Percentiles rank a stretch among this genome's conserved stretches.
Evolutionary conservation across 2,888 invertebrate species (phyloP).

Genomic region (Pristionchus exspectatus): DNA sequence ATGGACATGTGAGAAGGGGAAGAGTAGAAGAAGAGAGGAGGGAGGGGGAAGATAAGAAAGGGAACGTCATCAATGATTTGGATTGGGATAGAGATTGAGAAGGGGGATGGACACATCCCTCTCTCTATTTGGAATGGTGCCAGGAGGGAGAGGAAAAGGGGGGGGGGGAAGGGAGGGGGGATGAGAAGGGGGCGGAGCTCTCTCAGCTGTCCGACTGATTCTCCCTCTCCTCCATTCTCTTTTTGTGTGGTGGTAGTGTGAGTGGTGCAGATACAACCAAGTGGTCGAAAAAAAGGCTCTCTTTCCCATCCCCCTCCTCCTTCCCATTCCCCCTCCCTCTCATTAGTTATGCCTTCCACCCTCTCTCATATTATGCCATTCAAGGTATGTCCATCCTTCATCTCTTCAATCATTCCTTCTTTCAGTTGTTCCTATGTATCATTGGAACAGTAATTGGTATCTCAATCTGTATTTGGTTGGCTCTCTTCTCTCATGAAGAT

Average conservation of each 20-base stretch:
- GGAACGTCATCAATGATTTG: neutral
- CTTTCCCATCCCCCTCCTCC: neutral
- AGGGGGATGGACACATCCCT: neutral
- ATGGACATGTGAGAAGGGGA: too few relatives aligned
- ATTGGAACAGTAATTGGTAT: conserved; percentile 70
- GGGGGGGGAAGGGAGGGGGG: neutral
- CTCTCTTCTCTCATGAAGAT: conserved; percentile 65
- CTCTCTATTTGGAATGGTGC: neutral
- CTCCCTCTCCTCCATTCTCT: neutral
- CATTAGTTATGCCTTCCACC: conserved; percentile 28
- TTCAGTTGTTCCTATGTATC: conserved; percentile 71
- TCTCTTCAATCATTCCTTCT: conserved; percentile 1
- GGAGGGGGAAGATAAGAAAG: neutral
- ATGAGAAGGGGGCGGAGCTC: neutral
- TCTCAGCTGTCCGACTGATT: neutral
- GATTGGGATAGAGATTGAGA: neutral
- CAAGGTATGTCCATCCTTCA: neutral
- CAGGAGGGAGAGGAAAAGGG: neutral
- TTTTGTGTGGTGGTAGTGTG: conserved; percentile 30
- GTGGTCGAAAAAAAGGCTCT: neutral
- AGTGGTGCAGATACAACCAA: neutral
- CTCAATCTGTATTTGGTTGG: conserved; percentile 70
- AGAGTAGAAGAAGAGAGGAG: neutral
- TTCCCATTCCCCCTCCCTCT: neutral
- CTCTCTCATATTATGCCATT: conserved; percentile 2